These are phyloP conservation scores for Mastacembelus armatus DNA, from an alignment of 2,797 vertebrate genomes.

Conservation along the genomic window DNA sequence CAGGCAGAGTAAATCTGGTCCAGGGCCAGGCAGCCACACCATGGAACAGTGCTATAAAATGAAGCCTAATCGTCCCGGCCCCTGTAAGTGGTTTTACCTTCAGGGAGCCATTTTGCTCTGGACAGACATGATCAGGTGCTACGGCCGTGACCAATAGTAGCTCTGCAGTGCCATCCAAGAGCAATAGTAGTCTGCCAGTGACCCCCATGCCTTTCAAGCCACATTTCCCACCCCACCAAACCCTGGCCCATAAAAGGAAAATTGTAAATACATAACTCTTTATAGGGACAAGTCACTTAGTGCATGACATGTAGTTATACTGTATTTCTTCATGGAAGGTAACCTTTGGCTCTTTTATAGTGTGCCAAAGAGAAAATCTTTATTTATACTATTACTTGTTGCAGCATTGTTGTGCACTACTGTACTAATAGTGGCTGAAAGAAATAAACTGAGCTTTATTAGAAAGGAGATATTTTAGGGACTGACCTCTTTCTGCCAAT, in stretches of 20 bases:
- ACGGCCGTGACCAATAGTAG: conserved; percentile 40
- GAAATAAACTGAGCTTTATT: background rate
- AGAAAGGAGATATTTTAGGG: background rate
- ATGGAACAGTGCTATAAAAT: conserved; percentile 64
- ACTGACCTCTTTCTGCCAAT: background rate
- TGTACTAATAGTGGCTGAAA: background rate
- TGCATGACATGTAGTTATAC: conserved; percentile 51
- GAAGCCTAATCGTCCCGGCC: conserved; percentile 63
- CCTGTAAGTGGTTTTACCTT: conserved; percentile 66
- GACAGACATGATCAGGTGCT: conserved; percentile 54
- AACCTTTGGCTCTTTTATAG: conserved; percentile 40
- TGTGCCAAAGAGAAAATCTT: conserved; percentile 29
- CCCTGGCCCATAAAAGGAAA: conserved; percentile 28
- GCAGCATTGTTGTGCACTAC: background rate
- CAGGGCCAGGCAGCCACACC: conserved; percentile 43
- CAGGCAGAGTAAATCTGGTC: conserved; percentile 63
- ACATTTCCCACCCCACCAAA: conserved; percentile 38
- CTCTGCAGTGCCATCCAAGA: conserved; percentile 52
- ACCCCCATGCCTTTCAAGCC: conserved; percentile 41
- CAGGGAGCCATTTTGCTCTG: conserved; percentile 55
- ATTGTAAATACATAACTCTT: conserved; percentile 65
- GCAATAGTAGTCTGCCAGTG: conserved; percentile 32
- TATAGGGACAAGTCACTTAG: conserved; percentile 54
- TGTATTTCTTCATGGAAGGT: conserved; percentile 25
- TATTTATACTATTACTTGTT: conserved; percentile 12